phyloP scores from a whole-genome alignment of 2,888 invertebrate genomes.

The Euzetes globulus region DNA sequence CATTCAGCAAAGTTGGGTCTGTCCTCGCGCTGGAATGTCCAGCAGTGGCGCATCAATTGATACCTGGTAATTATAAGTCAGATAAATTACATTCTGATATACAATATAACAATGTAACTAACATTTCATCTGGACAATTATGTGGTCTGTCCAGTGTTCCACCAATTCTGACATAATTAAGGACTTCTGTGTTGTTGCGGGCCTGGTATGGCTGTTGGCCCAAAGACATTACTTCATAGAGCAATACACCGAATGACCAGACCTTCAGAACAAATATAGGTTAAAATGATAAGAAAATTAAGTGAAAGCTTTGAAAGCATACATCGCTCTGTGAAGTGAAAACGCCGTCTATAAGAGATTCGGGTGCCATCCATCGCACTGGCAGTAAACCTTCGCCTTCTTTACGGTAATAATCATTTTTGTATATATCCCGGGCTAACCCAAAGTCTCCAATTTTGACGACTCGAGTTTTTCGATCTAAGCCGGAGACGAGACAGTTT shows the following conservation, averaged over 20 bases:
- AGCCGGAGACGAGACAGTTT: conserved; percentile 72
- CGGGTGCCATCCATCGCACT: conserved; percentile 97
- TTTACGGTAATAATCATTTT: conserved; percentile 94
- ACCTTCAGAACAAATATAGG: conserved; percentile 18
- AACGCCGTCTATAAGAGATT: conserved; percentile 87
- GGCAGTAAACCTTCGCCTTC: conserved; percentile 81
- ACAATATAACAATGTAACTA: conserved; percentile 41
- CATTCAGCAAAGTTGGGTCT: conserved; percentile 81
- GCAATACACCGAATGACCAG: conserved; percentile 58
- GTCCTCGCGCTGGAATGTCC: conserved; percentile 71
- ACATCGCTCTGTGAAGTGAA: conserved; percentile 96
- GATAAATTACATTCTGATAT: neutral
- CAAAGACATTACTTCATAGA: conserved; percentile 94
- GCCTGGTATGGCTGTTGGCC: conserved; percentile 96
- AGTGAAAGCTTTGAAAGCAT: conserved; percentile 50
- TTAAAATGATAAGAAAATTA: neutral
- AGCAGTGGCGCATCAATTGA: conserved; percentile 75
- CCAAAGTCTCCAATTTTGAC: conserved; percentile 98
- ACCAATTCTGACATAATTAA: conserved; percentile 78
- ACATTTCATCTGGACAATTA: conserved; percentile 67
- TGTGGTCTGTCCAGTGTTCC: conserved; percentile 63
- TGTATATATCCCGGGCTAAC: conserved; percentile 89
- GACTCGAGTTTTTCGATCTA: conserved; percentile 54
- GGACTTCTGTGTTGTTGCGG: conserved; percentile 80
- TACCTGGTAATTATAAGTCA: conserved; percentile 56